These are phyloP conservation scores for Berghia stephanieae DNA, from an alignment of 1,140 invertebrate species.

Conservation along the genomic window DNA sequence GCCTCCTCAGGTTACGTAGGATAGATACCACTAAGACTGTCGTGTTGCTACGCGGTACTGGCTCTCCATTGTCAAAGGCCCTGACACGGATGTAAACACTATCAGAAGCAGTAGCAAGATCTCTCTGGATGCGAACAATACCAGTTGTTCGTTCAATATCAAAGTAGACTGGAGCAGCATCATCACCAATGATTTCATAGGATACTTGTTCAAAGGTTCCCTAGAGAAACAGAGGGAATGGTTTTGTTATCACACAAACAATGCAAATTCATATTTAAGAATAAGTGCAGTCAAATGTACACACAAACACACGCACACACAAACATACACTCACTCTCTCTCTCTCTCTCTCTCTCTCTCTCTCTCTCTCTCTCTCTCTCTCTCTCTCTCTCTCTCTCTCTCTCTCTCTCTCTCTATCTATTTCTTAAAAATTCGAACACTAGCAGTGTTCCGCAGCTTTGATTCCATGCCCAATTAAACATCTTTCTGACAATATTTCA, in stretches of 20 bases:
- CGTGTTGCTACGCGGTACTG: slow-evolving; percentile 76
- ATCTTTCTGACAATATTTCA: too few relatives aligned
- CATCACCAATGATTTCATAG: slow-evolving; percentile 3
- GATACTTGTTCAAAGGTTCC: background rate
- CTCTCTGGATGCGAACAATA: background rate
- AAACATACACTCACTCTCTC: background rate
- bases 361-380: too few relatives aligned
- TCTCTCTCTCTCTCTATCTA: too few relatives aligned
- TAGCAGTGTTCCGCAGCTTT: too few relatives aligned
- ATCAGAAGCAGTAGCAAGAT: slow-evolving; percentile 18
- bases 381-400: too few relatives aligned
- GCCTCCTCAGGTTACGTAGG: slow-evolving; percentile 43
- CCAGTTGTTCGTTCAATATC: background rate
- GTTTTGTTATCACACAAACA: background rate
- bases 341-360: too few relatives aligned
- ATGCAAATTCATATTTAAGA: background rate
- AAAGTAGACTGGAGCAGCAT: slow-evolving; percentile 12
- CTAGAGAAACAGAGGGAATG: background rate
- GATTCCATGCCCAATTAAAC: too few relatives aligned
- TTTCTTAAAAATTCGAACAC: too few relatives aligned
- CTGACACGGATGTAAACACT: slow-evolving; percentile 37
- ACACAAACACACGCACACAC: slow-evolving; percentile 9
- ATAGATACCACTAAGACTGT: slow-evolving; percentile 86
- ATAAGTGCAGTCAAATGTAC: background rate
- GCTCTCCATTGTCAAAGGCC: slow-evolving; percentile 49